Evolutionary conservation across 2,113 vertebrate species (phyloP).

Genomic region (Laticauda laticaudata): DNA sequence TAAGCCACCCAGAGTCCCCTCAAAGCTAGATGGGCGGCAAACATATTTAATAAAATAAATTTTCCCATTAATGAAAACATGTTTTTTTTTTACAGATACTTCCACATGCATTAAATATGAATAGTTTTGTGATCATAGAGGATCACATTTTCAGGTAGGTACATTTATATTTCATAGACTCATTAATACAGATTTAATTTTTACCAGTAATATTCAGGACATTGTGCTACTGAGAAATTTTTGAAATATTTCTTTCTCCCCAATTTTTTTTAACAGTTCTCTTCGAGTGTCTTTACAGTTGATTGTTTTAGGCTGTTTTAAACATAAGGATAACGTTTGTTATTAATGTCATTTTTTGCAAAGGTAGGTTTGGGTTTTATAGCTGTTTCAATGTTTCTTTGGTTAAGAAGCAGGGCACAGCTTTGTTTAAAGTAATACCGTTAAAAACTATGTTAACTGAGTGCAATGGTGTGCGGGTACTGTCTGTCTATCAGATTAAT

Average conservation of each 20-base stretch:
- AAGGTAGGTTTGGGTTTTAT: background rate
- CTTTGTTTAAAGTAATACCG: background rate
- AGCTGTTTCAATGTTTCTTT: background rate
- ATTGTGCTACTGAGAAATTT: background rate
- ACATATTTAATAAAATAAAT: background rate
- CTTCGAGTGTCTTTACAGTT: background rate
- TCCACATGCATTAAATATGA: background rate
- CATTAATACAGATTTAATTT: background rate
- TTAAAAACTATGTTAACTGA: background rate
- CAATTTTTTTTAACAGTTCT: background rate
- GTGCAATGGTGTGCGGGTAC: background rate
- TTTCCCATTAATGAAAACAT: background rate
- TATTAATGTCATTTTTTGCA: background rate
- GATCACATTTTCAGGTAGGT: background rate
- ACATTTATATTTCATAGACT: background rate
- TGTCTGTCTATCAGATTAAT: background rate
- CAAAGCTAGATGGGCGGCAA: background rate
- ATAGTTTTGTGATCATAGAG: background rate
- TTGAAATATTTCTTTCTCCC: background rate
- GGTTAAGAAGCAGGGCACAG: background rate
- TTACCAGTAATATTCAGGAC: background rate
- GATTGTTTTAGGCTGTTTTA: background rate
- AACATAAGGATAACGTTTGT: background rate
- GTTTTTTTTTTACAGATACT: background rate
- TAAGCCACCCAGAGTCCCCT: background rate